Conservation (phyloP, 2,888 invertebrate species). For the Chloroclysta siterata region DNA sequence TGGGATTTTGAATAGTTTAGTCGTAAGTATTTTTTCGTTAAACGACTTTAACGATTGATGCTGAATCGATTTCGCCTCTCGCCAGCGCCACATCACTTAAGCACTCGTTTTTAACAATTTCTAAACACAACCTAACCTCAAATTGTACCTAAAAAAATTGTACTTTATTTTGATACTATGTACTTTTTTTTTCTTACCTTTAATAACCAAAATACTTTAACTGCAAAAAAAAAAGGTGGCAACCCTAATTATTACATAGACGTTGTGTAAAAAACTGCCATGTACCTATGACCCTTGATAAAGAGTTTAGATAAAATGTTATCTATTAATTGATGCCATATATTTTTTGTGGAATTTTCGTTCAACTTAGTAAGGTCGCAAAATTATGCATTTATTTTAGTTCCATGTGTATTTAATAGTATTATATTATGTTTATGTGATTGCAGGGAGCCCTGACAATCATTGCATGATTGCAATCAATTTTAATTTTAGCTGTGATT, state of each 20-base stretch:
- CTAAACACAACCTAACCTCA: no score
- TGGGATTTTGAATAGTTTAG: no score
- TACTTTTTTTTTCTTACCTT: no score
- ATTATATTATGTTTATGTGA: slow-evolving; percentile 13
- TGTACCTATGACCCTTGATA: slow-evolving; percentile 18
- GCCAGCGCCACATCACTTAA: no score
- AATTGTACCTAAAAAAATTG: no score
- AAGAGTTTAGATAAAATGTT: slow-evolving; percentile 15
- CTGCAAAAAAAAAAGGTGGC: no score
- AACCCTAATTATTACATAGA: slow-evolving; percentile 6
- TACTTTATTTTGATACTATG: no score
- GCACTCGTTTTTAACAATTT: no score
- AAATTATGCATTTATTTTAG: slow-evolving; percentile 35
- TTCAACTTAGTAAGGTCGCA: slow-evolving; percentile 20
- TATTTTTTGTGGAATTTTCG: slow-evolving; percentile 3
- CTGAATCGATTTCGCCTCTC: no score
- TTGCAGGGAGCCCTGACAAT: slow-evolving; percentile 3
- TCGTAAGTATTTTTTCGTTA: no score
- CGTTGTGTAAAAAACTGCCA: slow-evolving; percentile 16
- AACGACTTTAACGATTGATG: no score
- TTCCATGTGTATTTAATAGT: slow-evolving; percentile 18
- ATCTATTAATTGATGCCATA: slow-evolving; percentile 25
- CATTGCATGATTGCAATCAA: neutral
- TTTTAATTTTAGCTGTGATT: slow-evolving; percentile 15
- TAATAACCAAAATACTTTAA: no score